Percentiles rank a stretch among this genome's conserved stretches.
Evolutionary conservation across 2,888 invertebrate genomes (phyloP).

Genomic region (Pteria penguin): DNA sequence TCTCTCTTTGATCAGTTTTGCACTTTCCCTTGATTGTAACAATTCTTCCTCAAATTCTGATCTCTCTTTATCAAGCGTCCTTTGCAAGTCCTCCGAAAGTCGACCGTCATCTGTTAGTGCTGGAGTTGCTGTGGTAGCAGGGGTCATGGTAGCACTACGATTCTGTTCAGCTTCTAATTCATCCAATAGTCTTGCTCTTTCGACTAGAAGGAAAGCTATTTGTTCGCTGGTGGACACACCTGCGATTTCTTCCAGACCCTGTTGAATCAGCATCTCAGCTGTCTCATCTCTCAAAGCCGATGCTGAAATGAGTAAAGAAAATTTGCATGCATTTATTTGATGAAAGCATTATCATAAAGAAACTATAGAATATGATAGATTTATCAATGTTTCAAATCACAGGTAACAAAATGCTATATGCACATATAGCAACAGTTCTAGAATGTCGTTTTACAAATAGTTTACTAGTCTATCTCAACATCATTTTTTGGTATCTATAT

Average conservation of each 20-base stretch:
- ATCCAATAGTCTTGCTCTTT: conserved; percentile 80
- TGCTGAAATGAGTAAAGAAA: no score
- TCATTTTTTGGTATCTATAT: no score
- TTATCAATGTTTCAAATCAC: no score
- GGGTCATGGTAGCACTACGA: conserved; percentile 41
- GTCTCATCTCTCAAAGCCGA: conserved; percentile 69
- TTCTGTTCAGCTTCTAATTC: conserved; percentile 79
- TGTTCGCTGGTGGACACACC: conserved; percentile 80
- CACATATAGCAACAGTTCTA: no score
- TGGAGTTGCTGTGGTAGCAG: conserved; percentile 10
- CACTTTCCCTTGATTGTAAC: conserved; percentile 74
- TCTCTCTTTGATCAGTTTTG: conserved; percentile 59
- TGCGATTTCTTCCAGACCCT: conserved; percentile 80
- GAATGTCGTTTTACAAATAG: no score
- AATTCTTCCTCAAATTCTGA: conserved; percentile 80
- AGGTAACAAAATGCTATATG: no score
- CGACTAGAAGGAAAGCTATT: conserved; percentile 81
- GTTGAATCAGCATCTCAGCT: conserved; percentile 78
- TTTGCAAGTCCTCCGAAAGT: conserved; percentile 62
- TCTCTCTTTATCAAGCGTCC: conserved; percentile 78
- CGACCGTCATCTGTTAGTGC: conserved; percentile 49
- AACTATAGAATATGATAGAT: no score
- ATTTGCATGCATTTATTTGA: no score
- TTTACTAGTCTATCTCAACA: no score
- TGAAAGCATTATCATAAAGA: no score